These are phyloP conservation scores for Silurus glanis DNA, from an alignment of 2,113 vertebrate genomes.

Conservation along the genomic window DNA sequence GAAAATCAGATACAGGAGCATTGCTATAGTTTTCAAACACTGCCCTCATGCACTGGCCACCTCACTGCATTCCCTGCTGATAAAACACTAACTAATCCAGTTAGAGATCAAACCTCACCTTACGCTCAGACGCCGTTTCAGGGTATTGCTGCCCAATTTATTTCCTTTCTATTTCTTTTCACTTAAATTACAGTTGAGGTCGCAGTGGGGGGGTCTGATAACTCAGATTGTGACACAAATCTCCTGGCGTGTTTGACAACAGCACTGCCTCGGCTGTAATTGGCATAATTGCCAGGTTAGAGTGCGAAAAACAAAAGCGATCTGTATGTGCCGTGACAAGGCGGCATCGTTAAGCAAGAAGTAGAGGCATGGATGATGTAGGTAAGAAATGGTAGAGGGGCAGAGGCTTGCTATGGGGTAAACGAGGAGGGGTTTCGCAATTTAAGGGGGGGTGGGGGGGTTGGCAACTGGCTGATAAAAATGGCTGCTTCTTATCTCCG, in stretches of 20 bases:
- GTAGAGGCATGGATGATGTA: slow-evolving; percentile 62
- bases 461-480: slow-evolving; percentile 71
- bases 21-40: background rate
- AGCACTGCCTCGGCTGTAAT: slow-evolving; percentile 64
- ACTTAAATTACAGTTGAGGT: slow-evolving; percentile 70
- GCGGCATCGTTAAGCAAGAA: slow-evolving; percentile 70
- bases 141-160: slow-evolving; percentile 52
- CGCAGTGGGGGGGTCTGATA: slow-evolving; percentile 60
- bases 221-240: slow-evolving; percentile 58
- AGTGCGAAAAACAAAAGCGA: slow-evolving; percentile 61
- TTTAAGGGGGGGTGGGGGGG: slow-evolving; percentile 48
- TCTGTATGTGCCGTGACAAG: slow-evolving; percentile 61
- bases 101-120: background rate
- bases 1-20: background rate
- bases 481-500: slow-evolving; percentile 78
- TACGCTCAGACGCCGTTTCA: slow-evolving; percentile 53
- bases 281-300: slow-evolving; percentile 73
- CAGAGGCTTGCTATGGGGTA: slow-evolving; percentile 50
- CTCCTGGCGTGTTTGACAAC: slow-evolving; percentile 72
- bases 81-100: background rate
- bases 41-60: background rate
- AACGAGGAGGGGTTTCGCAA: slow-evolving; percentile 60
- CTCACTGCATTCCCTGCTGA: background rate
- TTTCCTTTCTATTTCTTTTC: slow-evolving; percentile 58
- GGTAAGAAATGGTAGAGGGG: slow-evolving; percentile 60